Percentiles rank a stretch among this genome's conserved stretches.
Evolutionary conservation across 2,888 invertebrate genomes (phyloP).

Genomic region (Cremastinae sp.): DNA sequence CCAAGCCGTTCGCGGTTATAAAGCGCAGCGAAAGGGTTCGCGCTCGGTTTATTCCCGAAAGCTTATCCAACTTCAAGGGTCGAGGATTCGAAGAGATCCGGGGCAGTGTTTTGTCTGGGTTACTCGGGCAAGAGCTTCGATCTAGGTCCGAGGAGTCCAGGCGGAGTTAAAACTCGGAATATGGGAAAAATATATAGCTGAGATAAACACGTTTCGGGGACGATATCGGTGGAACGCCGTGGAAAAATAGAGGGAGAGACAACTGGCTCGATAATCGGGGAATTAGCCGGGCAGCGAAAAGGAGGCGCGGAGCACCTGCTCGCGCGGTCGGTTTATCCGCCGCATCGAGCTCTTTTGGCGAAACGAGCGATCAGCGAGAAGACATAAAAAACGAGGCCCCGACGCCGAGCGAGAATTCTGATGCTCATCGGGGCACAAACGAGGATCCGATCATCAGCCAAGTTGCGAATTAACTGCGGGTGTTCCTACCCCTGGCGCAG

Average conservation of each 20-base stretch:
- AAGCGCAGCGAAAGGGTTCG: too few relatives aligned
- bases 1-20: too few relatives aligned
- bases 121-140: too few relatives aligned
- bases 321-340: slow-evolving; percentile 35
- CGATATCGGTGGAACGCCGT: slow-evolving; percentile 41
- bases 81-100: too few relatives aligned
- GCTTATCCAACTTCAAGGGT: too few relatives aligned
- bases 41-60: too few relatives aligned
- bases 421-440: slow-evolving; percentile 33
- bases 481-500: slow-evolving; percentile 11
- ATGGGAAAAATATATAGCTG: slow-evolving; percentile 42
- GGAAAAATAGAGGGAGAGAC: slow-evolving; percentile 50
- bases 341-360: slow-evolving; percentile 35
- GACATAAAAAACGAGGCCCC: slow-evolving; percentile 29
- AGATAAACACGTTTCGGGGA: slow-evolving; percentile 46
- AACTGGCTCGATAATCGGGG: slow-evolving; percentile 65
- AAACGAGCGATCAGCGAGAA: slow-evolving; percentile 33
- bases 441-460: slow-evolving; percentile 43
- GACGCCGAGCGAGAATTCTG: slow-evolving; percentile 35
- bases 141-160: slow-evolving; percentile 52
- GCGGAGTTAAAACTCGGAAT: slow-evolving; percentile 41
- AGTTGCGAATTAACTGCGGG: slow-evolving; percentile 49
- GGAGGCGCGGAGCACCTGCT: slow-evolving; percentile 64
- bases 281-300: slow-evolving; percentile 61
- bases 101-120: too few relatives aligned